Evolutionary conservation across 1,140 invertebrate species (phyloP).

Genomic region (Triops longicaudatus): DNA sequence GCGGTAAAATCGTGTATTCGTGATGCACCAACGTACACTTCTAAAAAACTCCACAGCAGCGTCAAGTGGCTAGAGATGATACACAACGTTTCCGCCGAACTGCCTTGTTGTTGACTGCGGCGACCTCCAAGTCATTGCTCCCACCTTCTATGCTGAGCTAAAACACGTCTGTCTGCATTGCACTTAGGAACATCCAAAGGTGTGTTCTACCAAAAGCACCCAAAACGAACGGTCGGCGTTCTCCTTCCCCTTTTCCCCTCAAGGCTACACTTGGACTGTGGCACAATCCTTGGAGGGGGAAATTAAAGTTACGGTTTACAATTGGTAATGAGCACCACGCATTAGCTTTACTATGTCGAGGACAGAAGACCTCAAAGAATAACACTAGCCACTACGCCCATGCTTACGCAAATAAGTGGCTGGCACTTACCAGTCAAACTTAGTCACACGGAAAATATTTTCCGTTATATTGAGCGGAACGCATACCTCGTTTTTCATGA

Average conservation of each 20-base stretch:
- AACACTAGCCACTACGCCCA: not conserved
- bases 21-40: not conserved
- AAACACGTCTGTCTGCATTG: not conserved
- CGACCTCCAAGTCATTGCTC: conserved; percentile 11
- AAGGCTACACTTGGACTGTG: not conserved
- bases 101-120: not conserved
- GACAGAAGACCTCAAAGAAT: not conserved
- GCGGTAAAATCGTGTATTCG: not conserved
- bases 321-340: not conserved
- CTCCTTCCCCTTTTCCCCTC: not conserved
- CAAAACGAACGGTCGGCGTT: conserved; percentile 7
- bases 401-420: no score
- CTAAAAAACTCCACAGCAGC: not conserved
- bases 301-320: not conserved
- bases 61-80: not conserved
- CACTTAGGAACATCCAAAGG: not conserved
- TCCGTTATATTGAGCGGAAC: no score
- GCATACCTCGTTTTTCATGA: no score
- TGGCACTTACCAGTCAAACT: no score
- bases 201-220: not conserved
- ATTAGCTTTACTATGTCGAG: conserved; percentile 7
- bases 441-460: no score
- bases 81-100: not conserved
- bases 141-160: not conserved
- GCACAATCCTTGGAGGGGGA: not conserved